A percentile compares a stretch with the other conserved stretches of the same genome.
Evolutionary conservation across 2,113 vertebrate species (phyloP).

Genomic region (Oxygymnocypris stewartii): DNA sequence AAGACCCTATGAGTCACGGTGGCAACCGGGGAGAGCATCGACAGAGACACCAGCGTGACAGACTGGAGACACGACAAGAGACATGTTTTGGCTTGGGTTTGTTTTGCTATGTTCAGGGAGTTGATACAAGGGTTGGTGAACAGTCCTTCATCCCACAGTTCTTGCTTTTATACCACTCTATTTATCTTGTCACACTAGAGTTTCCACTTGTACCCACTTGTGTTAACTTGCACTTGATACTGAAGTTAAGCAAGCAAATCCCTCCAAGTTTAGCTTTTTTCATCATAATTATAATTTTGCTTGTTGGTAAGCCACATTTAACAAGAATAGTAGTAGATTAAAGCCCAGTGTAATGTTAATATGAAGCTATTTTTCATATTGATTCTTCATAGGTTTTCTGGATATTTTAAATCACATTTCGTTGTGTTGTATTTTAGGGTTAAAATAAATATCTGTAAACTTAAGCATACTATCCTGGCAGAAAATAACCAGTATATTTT

Average conservation of each 20-base stretch:
- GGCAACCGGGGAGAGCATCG: slow-evolving; percentile 11
- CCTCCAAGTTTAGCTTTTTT: not conserved
- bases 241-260: not conserved
- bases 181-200: not conserved
- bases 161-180: slow-evolving; percentile 19
- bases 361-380: too few relatives aligned
- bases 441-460: not conserved
- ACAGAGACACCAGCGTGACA: slow-evolving; percentile 41
- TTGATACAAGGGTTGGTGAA: slow-evolving; percentile 14
- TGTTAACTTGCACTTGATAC: not conserved
- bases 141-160: slow-evolving; percentile 4
- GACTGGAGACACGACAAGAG: slow-evolving; percentile 21
- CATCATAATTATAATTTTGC: not conserved
- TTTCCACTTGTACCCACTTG: not conserved
- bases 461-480: not conserved
- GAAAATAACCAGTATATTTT: not conserved
- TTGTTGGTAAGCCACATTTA: not conserved
- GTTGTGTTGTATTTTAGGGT: not conserved
- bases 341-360: too few relatives aligned
- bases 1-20: slow-evolving; percentile 61
- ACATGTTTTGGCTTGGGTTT: slow-evolving; percentile 39
- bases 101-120: slow-evolving; percentile 38
- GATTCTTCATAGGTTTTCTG: not conserved
- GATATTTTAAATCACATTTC: not conserved
- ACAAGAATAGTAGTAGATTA: not conserved